Evolutionary conservation across 2,113 vertebrate species (phyloP).

Genomic region (Strigops habroptila): DNA sequence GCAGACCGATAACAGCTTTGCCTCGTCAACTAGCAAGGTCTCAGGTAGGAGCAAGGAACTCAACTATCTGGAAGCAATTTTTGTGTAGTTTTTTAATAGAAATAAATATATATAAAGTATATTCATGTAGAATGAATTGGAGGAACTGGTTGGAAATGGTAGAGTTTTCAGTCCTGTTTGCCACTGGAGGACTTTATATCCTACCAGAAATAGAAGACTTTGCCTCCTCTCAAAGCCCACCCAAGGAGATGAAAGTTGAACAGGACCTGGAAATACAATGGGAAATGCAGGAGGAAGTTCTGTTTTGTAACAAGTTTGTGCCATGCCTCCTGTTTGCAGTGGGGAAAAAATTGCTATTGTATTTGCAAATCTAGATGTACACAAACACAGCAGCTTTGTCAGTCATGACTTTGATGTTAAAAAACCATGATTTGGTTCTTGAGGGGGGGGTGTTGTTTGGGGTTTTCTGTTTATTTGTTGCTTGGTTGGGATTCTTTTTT

Average conservation of each 20-base stretch:
- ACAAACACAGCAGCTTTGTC: neutral
- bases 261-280: neutral
- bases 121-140: neutral
- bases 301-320: neutral
- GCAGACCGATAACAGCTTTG: constrained; percentile 36
- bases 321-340: neutral
- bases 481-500: neutral
- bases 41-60: constrained; percentile 62
- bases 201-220: neutral
- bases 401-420: neutral
- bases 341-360: neutral
- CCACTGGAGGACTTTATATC: neutral
- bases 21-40: constrained; percentile 17
- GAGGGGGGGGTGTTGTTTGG: neutral
- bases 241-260: neutral
- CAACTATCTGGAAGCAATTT: neutral
- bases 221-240: neutral
- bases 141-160: neutral
- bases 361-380: neutral
- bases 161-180: neutral
- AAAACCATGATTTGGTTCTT: neutral
- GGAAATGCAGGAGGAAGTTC: neutral
- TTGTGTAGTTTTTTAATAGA: neutral
- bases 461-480: neutral
- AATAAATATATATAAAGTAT: neutral